Evolutionary conservation across 2,797 vertebrate species (phyloP).

Genomic region (Gambelia wislizenii): DNA sequence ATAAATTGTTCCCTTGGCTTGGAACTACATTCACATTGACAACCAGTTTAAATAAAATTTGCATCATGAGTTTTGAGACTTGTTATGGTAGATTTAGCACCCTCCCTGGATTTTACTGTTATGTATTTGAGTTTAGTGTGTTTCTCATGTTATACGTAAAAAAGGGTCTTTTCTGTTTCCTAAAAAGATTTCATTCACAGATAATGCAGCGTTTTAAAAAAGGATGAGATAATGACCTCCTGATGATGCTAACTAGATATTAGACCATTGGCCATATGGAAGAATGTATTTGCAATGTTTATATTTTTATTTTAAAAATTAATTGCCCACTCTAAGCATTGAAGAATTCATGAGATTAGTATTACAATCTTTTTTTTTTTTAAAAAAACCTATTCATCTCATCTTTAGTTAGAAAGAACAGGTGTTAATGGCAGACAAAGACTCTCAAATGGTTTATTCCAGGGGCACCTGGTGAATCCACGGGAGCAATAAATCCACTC

Average conservation of each 20-base stretch:
- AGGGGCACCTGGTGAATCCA: background rate
- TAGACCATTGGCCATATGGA: background rate
- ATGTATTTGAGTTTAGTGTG: background rate
- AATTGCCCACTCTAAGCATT: background rate
- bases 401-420: background rate
- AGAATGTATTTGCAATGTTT: background rate
- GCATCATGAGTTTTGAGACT: background rate
- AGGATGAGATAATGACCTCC: background rate
- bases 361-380: background rate
- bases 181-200: background rate
- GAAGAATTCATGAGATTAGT: background rate
- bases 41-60: background rate
- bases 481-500: background rate
- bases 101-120: background rate
- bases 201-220: background rate
- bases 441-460: background rate
- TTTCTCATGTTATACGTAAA: background rate
- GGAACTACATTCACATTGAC: background rate
- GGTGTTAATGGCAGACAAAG: background rate
- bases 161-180: background rate
- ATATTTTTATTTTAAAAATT: background rate
- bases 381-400: background rate
- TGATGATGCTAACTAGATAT: background rate
- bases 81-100: background rate
- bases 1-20: conserved; percentile 6